Conservation (phyloP, 2,888 invertebrate species). For the Archips xylosteana region DNA sequence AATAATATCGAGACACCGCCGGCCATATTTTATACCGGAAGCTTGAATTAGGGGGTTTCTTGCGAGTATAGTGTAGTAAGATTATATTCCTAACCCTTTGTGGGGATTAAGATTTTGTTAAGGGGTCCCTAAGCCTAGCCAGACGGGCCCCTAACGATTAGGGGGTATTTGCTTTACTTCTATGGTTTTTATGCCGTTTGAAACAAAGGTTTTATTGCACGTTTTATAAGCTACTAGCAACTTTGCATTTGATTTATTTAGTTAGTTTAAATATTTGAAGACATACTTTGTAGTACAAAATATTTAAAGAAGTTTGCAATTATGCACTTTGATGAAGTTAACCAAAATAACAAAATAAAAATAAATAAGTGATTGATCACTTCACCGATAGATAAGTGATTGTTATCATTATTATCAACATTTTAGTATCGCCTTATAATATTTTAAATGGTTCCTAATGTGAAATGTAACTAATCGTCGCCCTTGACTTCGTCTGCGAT, state of each 20-base stretch:
- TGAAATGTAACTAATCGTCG: too few relatives aligned
- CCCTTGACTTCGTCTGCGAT: too few relatives aligned
- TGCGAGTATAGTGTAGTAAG: slow-evolving; percentile 81
- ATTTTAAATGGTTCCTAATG: too few relatives aligned
- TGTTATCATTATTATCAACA: too few relatives aligned
- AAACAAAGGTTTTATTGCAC: slow-evolving; percentile 55
- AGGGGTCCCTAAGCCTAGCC: slow-evolving; percentile 76
- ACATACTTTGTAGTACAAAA: background rate
- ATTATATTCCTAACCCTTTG: slow-evolving; percentile 85
- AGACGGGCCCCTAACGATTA: slow-evolving; percentile 71
- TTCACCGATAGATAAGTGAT: too few relatives aligned
- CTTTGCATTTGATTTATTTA: slow-evolving; percentile 34
- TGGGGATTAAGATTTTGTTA: slow-evolving; percentile 85
- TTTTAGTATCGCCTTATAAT: too few relatives aligned
- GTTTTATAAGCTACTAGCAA: slow-evolving; percentile 22
- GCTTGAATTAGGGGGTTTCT: slow-evolving; percentile 78
- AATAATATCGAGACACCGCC: slow-evolving; percentile 45
- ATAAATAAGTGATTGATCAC: too few relatives aligned
- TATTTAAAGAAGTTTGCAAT: background rate
- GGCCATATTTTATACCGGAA: slow-evolving; percentile 69
- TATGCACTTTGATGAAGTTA: too few relatives aligned
- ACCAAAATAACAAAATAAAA: too few relatives aligned
- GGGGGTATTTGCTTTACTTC: slow-evolving; percentile 69
- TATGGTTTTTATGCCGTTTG: slow-evolving; percentile 77
- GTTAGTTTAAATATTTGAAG: background rate